Evolutionary conservation across 2,113 vertebrate species (phyloP), one percentile per base, ranked within the genome.

Genomic region (Tonatia bakeri): DNA sequence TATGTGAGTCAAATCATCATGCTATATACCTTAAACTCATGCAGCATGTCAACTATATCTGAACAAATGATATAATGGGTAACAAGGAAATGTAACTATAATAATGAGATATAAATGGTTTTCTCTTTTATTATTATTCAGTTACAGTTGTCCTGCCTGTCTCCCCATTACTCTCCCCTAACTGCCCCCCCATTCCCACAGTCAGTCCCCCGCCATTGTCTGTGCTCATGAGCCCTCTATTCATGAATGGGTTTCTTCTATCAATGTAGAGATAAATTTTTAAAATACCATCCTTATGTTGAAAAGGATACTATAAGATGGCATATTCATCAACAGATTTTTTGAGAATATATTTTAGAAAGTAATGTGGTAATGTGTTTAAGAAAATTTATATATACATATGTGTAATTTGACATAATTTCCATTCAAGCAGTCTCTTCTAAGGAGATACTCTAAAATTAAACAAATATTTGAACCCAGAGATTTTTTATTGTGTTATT

Each of bases 281-380:
- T 13, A 20, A 77, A 91, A 76, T 88, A 26, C 11, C 47, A 72
- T 43, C 31, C 31, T 73, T 65, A 47, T 56, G 8, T 16, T 54
- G 17, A 28, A 86, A 73, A 87, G 43, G 24, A 87, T 50, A 15
- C 17, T 13, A 82, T 64, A 84, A 88, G 20, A 50, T 5, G 0
- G 33, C 31, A 79, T 56, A 19, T 19, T 75, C 26, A 73, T 87
- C 67, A 86, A 31, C 36, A 79, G 19, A 67, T 47, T 15, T 88
- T 79, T 88, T 65, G 45, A 92, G 19, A 84, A 84, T 72, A 59
- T 50, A 72, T 89, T 85, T 94, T 89, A 17, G 24, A 65, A 92
- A 65, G 17, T 24, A 43, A 89, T 67, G 70, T 85, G 64, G 24
- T 19, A 79, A 65, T 59, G 47, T 50, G 36, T 87, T 40, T 45